Percentiles rank a stretch among this genome's conserved stretches.
These are phyloP conservation scores for Iguana delicatissima DNA, from an alignment of 2,797 vertebrate species.

Conservation along the genomic window DNA sequence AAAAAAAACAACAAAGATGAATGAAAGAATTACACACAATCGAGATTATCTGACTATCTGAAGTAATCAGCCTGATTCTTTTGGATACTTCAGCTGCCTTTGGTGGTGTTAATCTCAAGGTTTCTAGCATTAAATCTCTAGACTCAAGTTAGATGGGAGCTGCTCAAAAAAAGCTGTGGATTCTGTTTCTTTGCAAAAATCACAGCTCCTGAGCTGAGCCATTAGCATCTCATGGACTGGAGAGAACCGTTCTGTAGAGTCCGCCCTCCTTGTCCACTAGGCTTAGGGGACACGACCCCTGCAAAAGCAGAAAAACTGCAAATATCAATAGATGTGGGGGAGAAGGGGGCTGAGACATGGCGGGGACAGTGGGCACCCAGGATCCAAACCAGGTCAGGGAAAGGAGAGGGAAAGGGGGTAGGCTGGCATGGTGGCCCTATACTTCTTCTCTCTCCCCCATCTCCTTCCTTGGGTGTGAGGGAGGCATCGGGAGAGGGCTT, in stretches of 20 bases:
- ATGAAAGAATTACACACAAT: conserved; percentile 47
- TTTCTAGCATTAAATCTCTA: conserved; percentile 38
- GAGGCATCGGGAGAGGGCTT: too few relatives aligned
- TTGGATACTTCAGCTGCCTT: conserved; percentile 52
- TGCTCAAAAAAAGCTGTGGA: neutral
- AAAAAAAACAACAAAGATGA: conserved; percentile 34
- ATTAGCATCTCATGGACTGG: accelerated
- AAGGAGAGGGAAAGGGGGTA: too few relatives aligned
- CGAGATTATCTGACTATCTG: conserved; percentile 63
- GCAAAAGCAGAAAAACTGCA: too few relatives aligned
- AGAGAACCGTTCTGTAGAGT: conserved; percentile 40
- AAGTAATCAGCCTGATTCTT: conserved; percentile 39
- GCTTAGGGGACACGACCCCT: too few relatives aligned
- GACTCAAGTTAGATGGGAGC: conserved; percentile 32
- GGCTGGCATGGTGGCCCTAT: too few relatives aligned
- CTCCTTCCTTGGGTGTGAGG: too few relatives aligned
- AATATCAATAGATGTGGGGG: too few relatives aligned
- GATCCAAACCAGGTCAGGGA: too few relatives aligned
- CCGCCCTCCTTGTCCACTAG: too few relatives aligned
- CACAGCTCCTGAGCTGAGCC: conserved; percentile 38
- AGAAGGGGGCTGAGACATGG: too few relatives aligned
- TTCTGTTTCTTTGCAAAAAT: conserved; percentile 22
- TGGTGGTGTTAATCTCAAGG: conserved; percentile 56
- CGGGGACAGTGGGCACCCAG: too few relatives aligned
- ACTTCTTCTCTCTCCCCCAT: too few relatives aligned